A percentile compares a stretch with the other conserved stretches of the same genome.
These are phyloP conservation scores for Labeo catla DNA, from an alignment of 2,113 vertebrate species.

Conservation along the genomic window DNA sequence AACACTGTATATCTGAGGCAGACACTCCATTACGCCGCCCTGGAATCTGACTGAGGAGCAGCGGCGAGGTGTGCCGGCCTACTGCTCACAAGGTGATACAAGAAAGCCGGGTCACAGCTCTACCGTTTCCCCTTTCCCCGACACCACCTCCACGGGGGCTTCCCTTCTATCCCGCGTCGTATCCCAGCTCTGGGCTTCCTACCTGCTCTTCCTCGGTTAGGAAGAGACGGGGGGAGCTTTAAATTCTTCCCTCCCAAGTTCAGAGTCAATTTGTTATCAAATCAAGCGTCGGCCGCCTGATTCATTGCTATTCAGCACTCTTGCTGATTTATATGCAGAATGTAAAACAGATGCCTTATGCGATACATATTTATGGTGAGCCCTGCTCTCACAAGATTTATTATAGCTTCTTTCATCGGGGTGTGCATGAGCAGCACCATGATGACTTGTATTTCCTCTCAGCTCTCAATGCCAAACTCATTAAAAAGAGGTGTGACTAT, in stretches of 20 bases:
- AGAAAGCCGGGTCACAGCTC: conserved; percentile 35
- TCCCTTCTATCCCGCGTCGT: conserved; percentile 60
- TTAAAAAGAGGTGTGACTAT: conserved; percentile 99
- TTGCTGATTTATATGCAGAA: conserved; percentile 99
- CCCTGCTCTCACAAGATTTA: conserved; percentile 99
- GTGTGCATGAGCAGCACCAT: conserved; percentile 95
- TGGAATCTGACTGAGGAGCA: conserved; percentile 25
- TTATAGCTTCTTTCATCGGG: conserved; percentile 97
- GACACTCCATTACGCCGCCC: conserved; percentile 18
- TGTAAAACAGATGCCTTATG: conserved; percentile 99
- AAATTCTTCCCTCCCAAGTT: conserved; percentile 98
- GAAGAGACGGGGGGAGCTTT: conserved; percentile 79
- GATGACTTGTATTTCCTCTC: conserved; percentile 99
- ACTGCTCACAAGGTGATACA: conserved; percentile 59
- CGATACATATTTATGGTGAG: conserved; percentile 99
- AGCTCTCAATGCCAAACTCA: conserved; percentile 99
- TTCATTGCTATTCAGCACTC: conserved; percentile 99
- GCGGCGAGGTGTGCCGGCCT: conserved; percentile 25
- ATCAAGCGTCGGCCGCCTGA: conserved; percentile 98
- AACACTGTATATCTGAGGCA: conserved; percentile 33
- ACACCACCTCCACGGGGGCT: conserved; percentile 43
- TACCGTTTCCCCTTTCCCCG: conserved; percentile 31
- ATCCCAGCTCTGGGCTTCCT: conserved; percentile 70
- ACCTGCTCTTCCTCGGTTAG: conserved; percentile 64
- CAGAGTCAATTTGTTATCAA: conserved; percentile 99